Percentiles rank a stretch among this genome's conserved stretches.
Evolutionary conservation across 2,888 invertebrate species (phyloP).

Genomic region (Neoitamus cyanurus): DNA sequence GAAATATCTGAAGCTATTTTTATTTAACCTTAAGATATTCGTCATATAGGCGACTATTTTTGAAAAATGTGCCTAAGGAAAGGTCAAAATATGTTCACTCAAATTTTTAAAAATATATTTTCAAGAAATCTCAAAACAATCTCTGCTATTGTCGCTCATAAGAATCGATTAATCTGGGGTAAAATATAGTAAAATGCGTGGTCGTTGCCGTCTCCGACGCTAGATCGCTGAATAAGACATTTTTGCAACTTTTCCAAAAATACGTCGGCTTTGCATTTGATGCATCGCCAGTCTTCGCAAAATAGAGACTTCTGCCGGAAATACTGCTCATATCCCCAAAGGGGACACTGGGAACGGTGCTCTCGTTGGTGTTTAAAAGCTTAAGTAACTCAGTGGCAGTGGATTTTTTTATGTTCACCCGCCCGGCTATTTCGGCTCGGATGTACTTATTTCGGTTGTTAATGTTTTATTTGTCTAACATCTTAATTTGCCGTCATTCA

Average conservation of each 20-base stretch:
- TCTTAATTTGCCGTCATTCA: slow-evolving; percentile 50
- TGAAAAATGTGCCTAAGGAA: background rate
- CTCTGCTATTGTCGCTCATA: slow-evolving; percentile 15
- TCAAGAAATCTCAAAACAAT: background rate
- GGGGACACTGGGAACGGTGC: background rate
- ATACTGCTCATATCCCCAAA: background rate
- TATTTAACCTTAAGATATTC: background rate
- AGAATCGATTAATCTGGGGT: slow-evolving; percentile 13
- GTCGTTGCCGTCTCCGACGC: background rate
- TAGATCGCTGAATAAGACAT: slow-evolving; percentile 10
- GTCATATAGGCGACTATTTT: background rate
- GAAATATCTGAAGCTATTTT: background rate
- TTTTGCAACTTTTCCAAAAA: slow-evolving; percentile 25
- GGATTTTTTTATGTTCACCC: background rate
- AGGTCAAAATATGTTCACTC: background rate
- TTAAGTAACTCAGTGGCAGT: background rate
- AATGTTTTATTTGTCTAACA: slow-evolving; percentile 39
- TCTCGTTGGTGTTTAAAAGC: background rate
- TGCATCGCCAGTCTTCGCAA: slow-evolving; percentile 20
- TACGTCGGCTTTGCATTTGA: slow-evolving; percentile 17
- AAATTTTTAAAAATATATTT: background rate
- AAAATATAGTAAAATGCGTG: background rate
- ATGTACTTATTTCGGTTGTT: slow-evolving; percentile 26
- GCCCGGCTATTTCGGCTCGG: background rate
- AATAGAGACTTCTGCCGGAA: slow-evolving; percentile 30